Evolutionary conservation across 2,888 invertebrate genomes (phyloP).

Genomic region (Bellardia bayeri): DNA sequence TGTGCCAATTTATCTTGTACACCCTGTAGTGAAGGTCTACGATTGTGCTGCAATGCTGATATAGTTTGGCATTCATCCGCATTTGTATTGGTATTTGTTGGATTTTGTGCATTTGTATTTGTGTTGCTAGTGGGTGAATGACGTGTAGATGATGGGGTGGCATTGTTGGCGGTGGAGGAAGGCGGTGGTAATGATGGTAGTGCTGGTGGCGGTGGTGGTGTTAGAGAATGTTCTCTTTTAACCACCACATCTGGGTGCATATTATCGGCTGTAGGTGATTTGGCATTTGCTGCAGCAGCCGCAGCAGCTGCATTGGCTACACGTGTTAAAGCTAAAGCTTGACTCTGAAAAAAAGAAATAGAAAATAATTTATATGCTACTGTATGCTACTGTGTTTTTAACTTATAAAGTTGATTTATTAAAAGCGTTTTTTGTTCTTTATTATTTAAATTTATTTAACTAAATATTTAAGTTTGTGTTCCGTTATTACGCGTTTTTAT

Average conservation of each 20-base stretch:
- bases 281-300: conserved; percentile 80
- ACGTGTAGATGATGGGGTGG: conserved; percentile 46
- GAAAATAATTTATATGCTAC: neutral
- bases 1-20: conserved; percentile 81
- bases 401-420: neutral
- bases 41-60: conserved; percentile 67
- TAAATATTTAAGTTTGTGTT: conserved; percentile 32
- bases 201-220: conserved; percentile 79
- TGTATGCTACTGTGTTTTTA: too few species aligned
- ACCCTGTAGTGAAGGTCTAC: conserved; percentile 80
- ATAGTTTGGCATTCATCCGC: conserved; percentile 62
- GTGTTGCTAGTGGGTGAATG: conserved; percentile 62
- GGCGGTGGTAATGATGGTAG: conserved; percentile 51
- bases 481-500: neutral
- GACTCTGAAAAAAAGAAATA: conserved; percentile 85
- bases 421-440: neutral
- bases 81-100: conserved; percentile 51
- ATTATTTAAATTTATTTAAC: conserved; percentile 35
- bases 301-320: conserved; percentile 81
- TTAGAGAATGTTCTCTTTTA: conserved; percentile 82
- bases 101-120: conserved; percentile 48
- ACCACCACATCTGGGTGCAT: conserved; percentile 80
- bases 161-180: conserved; percentile 46
- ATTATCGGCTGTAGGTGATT: conserved; percentile 84
- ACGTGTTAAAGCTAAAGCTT: conserved; percentile 88